phyloP scores from a whole-genome alignment of 2,888 invertebrate genomes.

The Sphaerophoria rueppellii region DNA sequence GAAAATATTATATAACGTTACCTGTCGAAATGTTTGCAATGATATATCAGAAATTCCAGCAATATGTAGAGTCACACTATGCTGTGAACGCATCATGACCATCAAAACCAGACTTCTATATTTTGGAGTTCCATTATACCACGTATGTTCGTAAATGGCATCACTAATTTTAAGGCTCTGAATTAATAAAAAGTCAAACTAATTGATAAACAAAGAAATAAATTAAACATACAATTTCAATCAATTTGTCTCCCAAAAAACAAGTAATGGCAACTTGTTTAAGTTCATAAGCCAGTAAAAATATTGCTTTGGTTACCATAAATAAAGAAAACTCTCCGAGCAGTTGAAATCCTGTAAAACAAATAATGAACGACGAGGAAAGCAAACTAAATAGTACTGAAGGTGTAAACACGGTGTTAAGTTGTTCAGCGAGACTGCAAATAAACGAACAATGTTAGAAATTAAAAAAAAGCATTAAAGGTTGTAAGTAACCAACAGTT shows the following conservation, averaged over 20 bases:
- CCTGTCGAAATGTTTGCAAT: constrained; percentile 63
- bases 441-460: neutral
- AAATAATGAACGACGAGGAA: constrained; percentile 73
- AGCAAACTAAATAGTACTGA: constrained; percentile 71
- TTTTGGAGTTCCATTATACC: constrained; percentile 67
- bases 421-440: constrained; percentile 61
- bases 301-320: constrained; percentile 37
- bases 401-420: constrained; percentile 70
- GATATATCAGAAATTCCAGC: constrained; percentile 68
- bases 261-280: constrained; percentile 74
- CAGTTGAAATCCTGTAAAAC: constrained; percentile 70
- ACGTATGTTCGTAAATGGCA: constrained; percentile 70
- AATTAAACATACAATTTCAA: constrained; percentile 58
- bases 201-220: neutral
- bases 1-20: neutral
- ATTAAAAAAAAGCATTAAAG: neutral
- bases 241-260: constrained; percentile 72
- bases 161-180: constrained; percentile 65
- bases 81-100: constrained; percentile 59
- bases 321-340: constrained; percentile 63
- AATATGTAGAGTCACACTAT: constrained; percentile 60
- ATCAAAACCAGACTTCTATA: constrained; percentile 66
- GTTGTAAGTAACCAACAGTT: too few species aligned
- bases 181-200: neutral
- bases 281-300: constrained; percentile 70